Conservation (phyloP, 1,140 invertebrate species). For the Eufriesea mexicana region DNA sequence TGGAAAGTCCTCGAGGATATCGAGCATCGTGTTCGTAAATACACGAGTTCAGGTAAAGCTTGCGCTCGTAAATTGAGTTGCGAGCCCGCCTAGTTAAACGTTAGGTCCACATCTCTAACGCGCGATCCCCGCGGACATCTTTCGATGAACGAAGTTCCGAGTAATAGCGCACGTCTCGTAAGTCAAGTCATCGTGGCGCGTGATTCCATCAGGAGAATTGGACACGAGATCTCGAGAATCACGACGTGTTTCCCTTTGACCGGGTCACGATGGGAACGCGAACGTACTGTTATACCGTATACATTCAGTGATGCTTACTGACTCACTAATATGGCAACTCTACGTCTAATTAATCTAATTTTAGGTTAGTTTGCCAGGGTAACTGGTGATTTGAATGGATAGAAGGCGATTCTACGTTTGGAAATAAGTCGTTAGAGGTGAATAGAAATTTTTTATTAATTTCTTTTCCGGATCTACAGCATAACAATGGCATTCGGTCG, state of each 20-base stretch:
- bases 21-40: slow-evolving; percentile 56
- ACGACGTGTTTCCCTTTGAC: not conserved
- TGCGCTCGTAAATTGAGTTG: slow-evolving; percentile 66
- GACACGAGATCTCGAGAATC: slow-evolving; percentile 24
- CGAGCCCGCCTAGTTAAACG: slow-evolving; percentile 62
- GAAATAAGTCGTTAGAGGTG: too few species aligned
- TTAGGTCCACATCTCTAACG: slow-evolving; percentile 66
- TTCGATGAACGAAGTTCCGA: slow-evolving; percentile 63
- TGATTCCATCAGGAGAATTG: slow-evolving; percentile 43
- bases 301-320: too few species aligned
- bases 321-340: too few species aligned
- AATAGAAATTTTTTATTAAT: too few species aligned
- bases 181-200: slow-evolving; percentile 42
- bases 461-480: too few species aligned
- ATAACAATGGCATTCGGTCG: too few species aligned
- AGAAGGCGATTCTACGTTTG: too few species aligned
- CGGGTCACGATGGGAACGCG: not conserved
- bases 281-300: too few species aligned
- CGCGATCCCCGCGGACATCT: slow-evolving; percentile 55
- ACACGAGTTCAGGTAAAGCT: slow-evolving; percentile 48
- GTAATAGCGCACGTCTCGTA: slow-evolving; percentile 44
- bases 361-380: too few species aligned
- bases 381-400: too few species aligned
- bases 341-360: too few species aligned
- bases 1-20: slow-evolving; percentile 44